Conservation (phyloP, 2,113 vertebrate species). For the Gymnocephalus cernua region DNA sequence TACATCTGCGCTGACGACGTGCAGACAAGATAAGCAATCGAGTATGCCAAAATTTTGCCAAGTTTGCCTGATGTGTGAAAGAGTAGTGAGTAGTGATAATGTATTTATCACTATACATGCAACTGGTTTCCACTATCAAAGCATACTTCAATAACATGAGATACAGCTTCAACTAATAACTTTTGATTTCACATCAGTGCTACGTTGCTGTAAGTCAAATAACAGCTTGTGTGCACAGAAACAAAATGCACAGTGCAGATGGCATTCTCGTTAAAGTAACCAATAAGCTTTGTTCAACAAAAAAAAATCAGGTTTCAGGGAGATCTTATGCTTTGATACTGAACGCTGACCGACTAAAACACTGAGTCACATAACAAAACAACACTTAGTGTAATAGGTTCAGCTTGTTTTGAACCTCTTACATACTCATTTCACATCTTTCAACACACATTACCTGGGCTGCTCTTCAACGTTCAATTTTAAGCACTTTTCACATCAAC, state of each 20-base stretch:
- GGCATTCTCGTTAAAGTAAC: not conserved
- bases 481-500: conserved; percentile 15
- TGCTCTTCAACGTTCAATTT: conserved; percentile 10
- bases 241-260: not conserved
- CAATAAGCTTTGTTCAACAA: not conserved
- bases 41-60: conserved; percentile 45
- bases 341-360: not conserved
- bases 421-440: not conserved
- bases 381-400: not conserved
- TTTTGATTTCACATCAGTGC: not conserved
- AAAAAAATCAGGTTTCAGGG: not conserved
- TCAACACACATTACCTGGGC: conserved; percentile 12
- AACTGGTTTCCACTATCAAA: conserved; percentile 40
- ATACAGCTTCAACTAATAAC: not conserved
- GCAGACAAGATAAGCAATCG: conserved; percentile 57
- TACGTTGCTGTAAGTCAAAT: not conserved
- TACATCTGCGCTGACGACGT: conserved; percentile 65
- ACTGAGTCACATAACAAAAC: not conserved
- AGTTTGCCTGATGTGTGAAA: conserved; percentile 48
- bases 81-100: conserved; percentile 32
- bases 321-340: not conserved
- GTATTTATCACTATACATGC: conserved; percentile 44
- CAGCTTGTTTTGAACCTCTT: conserved; percentile 12
- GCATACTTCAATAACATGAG: not conserved
- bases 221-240: not conserved